A percentile compares a stretch with the other conserved stretches of the same genome.
phyloP scores from a whole-genome alignment of 2,113 vertebrate genomes.

The Melanerpes aurifrons region DNA sequence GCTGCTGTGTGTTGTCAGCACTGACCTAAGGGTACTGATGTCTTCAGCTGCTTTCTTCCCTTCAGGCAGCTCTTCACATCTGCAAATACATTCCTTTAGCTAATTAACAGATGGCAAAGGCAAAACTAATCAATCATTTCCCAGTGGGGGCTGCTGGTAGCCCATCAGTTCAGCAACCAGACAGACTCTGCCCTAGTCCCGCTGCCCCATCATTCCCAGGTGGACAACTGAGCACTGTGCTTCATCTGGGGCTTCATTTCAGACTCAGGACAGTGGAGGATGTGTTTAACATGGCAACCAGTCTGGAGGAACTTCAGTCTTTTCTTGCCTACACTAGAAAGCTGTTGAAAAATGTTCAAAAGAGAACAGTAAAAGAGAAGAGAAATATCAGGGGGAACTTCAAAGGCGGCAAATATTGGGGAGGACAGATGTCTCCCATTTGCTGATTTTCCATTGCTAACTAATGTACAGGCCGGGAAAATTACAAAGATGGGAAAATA shows the following conservation, averaged over 20 bases:
- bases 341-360: neutral
- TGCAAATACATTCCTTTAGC: neutral
- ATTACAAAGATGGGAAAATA: neutral
- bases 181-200: neutral
- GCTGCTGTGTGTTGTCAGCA: neutral
- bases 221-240: neutral
- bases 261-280: neutral
- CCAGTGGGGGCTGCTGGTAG: neutral
- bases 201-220: neutral
- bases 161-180: neutral
- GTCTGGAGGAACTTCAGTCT: neutral
- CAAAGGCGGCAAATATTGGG: neutral
- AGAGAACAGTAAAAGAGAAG: neutral
- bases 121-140: conserved; percentile 18
- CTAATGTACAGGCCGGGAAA: neutral
- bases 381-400: accelerated
- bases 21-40: neutral
- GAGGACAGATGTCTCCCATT: neutral
- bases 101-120: conserved; percentile 29
- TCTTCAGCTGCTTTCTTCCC: neutral
- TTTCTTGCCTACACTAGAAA: neutral
- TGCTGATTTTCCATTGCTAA: neutral
- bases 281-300: neutral
- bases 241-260: neutral
- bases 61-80: neutral